A percentile compares a stretch with the other conserved stretches of the same genome.
Evolutionary conservation across 92 coral and sea anemone genomes (phyloP).

Genomic region (Heliopora coerulea): DNA sequence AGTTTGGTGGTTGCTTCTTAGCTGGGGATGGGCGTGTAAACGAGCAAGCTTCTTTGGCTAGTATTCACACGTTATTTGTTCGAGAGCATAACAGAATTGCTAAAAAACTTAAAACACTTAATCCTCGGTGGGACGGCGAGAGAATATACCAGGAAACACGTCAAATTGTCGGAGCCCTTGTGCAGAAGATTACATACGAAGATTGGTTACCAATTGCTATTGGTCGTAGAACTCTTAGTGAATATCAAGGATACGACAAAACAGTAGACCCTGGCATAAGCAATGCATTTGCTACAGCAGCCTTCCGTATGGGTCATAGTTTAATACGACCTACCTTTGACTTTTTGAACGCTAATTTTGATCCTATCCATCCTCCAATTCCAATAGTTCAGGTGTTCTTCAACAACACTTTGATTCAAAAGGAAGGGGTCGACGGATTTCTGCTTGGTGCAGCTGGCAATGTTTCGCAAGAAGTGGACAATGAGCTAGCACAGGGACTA

Average conservation of each 20-base stretch:
- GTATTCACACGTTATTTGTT: slow-evolving; percentile 22
- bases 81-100: slow-evolving; percentile 30
- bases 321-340: slow-evolving; percentile 25
- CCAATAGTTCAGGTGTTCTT: slow-evolving; percentile 2
- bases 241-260: not conserved
- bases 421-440: slow-evolving; percentile 1
- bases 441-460: slow-evolving; percentile 19
- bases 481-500: slow-evolving; percentile 14
- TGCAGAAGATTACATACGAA: slow-evolving; percentile 25
- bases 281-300: slow-evolving; percentile 35
- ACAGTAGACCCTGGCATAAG: slow-evolving; percentile 14
- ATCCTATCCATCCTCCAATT: slow-evolving; percentile 5
- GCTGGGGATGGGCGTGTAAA: slow-evolving; percentile 25
- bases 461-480: slow-evolving; percentile 23
- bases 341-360: not conserved
- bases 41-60: slow-evolving; percentile 31
- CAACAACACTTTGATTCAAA: slow-evolving; percentile 12
- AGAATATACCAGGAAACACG: slow-evolving; percentile 36
- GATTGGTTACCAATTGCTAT: slow-evolving; percentile 27
- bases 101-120: not conserved
- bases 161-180: slow-evolving; percentile 7
- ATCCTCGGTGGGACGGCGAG: slow-evolving; percentile 31
- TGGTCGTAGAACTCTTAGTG: not conserved
- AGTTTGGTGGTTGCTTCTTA: slow-evolving; percentile 10
- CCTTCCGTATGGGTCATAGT: slow-evolving; percentile 37